phyloP scores from a whole-genome alignment of 2,797 vertebrate species.

The Sebastes reedi region DNA sequence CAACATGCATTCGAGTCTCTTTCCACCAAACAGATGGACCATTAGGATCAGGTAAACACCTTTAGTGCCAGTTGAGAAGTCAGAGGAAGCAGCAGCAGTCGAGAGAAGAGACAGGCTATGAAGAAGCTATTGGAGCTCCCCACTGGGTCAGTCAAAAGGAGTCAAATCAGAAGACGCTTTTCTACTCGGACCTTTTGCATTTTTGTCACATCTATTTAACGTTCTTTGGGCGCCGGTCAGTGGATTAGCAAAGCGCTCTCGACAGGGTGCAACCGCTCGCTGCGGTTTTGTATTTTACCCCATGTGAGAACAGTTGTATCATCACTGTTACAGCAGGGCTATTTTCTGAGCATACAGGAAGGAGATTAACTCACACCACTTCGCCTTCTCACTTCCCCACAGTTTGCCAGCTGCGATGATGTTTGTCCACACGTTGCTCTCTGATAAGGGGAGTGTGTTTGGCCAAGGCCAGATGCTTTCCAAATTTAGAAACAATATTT shows the following conservation, averaged over 20 bases:
- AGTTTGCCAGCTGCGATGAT: constrained; percentile 59
- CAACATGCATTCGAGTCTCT: constrained; percentile 1
- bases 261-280: not conserved
- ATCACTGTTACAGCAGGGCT: constrained; percentile 13
- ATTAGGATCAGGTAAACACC: constrained; percentile 24
- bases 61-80: constrained; percentile 24
- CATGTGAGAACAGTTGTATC: constrained; percentile 13
- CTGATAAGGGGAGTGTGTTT: constrained; percentile 36
- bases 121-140: not conserved
- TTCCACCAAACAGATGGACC: constrained; percentile 21
- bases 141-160: not conserved
- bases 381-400: constrained; percentile 69
- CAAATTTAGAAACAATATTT: constrained; percentile 30
- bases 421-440: constrained; percentile 40
- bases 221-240: not conserved
- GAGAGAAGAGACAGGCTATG: not conserved
- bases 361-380: constrained; percentile 56
- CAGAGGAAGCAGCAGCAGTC: not conserved
- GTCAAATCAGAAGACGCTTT: not conserved
- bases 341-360: constrained; percentile 69
- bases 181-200: constrained; percentile 4
- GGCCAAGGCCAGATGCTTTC: constrained; percentile 28
- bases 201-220: constrained; percentile 16
- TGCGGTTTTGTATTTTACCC: constrained; percentile 7
- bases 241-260: not conserved